These are phyloP conservation scores for Bombus turneri DNA, from an alignment of 1,140 invertebrate genomes.

Conservation along the genomic window DNA sequence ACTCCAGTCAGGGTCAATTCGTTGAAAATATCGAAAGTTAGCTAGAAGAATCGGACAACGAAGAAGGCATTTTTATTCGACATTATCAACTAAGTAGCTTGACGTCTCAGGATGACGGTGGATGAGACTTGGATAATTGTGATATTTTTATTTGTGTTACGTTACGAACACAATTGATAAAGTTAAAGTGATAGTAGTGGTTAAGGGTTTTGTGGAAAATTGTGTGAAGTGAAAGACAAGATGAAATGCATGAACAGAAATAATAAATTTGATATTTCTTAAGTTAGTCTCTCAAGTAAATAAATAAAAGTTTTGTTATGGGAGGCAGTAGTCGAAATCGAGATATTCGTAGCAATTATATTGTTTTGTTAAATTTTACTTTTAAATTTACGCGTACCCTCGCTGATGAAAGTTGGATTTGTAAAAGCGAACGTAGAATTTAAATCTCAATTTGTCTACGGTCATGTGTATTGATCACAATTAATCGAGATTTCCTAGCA, in stretches of 20 bases:
- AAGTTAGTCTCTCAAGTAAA: background rate
- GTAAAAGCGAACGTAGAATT: background rate
- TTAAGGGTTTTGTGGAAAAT: background rate
- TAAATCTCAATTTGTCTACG: slow-evolving; percentile 15
- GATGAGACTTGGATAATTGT: background rate
- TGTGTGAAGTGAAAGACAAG: background rate
- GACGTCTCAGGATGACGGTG: background rate
- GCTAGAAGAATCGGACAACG: no score
- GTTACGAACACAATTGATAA: background rate
- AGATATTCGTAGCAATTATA: background rate
- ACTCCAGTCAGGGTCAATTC: background rate
- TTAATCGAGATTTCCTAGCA: slow-evolving; percentile 21
- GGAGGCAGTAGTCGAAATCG: no score
- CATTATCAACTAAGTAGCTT: no score
- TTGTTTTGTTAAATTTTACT: background rate
- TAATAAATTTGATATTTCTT: background rate
- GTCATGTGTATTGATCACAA: slow-evolving; percentile 31
- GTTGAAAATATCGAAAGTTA: no score
- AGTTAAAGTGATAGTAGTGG: background rate
- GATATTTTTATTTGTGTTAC: background rate
- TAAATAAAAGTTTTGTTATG: background rate
- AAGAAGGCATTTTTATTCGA: no score
- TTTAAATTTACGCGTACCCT: background rate
- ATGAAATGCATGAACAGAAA: background rate
- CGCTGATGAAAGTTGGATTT: background rate